Evolutionary conservation across 2,113 vertebrate species (phyloP), one percentile per base, ranked within the genome.

Genomic region (Castor canadensis): DNA sequence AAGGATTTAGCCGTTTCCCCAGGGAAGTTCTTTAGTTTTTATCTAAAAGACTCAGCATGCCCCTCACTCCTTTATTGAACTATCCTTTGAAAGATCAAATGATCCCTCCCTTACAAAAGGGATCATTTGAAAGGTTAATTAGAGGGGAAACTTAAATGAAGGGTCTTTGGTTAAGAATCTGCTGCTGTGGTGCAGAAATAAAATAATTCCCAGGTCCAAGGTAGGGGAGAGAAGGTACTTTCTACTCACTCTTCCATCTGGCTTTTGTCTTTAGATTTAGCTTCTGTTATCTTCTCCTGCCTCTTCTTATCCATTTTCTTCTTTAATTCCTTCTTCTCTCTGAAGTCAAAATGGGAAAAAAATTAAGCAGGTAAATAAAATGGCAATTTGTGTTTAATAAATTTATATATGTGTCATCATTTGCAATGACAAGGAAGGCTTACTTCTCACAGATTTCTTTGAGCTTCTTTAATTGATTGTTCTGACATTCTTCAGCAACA

Each of bases 241-340:
- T 62, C 19, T 9, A 98, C 99, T 99, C 97, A 99, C 99, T 99
- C 99, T 95, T 99, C 99, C 96, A 99, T 99, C 94, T 99, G 98
- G 73, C 99, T 99, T 98, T 99, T 99, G 98, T 99, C 99, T 98
- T 99, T 99, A 10, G 99, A 99, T 97, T 99, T 99, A 13, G 99
- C 99, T 96, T 99, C 99, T 3, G 99, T 99, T 94, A 99, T 99
- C 98, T 99, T 99, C 97, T 99, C 99, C 96, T 99, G 99, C 45
- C 99, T 98, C 96, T 99, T 99, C 97, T 99, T 99, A 97, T 99
- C 99, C 99, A 99, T 99, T 98, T 99, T 99, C 98, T 99, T 99
- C 98, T 99, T 99, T 45, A 99, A 94, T 52, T 99, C 99, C 92
- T 99, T 99, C 98, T 99, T 99, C 97, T 99, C 99, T 97, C 99